Percentiles rank a stretch among this genome's conserved stretches.
Conservation (phyloP, 2,113 vertebrate genomes). For the Gadus chalcogrammus region DNA sequence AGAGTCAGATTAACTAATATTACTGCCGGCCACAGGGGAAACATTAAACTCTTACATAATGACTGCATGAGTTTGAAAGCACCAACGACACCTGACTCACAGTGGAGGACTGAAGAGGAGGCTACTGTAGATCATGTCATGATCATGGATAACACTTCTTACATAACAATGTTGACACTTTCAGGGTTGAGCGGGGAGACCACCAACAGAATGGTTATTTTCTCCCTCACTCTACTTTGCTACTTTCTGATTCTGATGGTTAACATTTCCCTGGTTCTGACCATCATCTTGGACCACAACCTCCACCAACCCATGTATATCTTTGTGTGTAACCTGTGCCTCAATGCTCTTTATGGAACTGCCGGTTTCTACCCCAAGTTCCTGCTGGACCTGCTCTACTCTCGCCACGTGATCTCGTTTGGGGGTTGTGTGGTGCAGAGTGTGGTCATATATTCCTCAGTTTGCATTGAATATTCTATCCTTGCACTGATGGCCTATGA, state of each 20-base stretch:
- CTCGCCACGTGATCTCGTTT: conserved; percentile 10
- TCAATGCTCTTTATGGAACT: conserved; percentile 25
- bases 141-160: background rate
- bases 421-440: conserved; percentile 18
- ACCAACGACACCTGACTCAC: background rate
- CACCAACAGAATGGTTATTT: background rate
- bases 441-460: conserved; percentile 15
- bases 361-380: conserved; percentile 28
- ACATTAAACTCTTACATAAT: background rate
- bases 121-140: background rate
- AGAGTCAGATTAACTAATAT: background rate
- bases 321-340: conserved; percentile 22
- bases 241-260: background rate
- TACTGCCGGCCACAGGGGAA: background rate
- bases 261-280: conserved; percentile 16
- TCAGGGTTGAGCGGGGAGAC: background rate
- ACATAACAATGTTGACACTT: background rate
- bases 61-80: too few species aligned
- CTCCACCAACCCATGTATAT: conserved; percentile 34
- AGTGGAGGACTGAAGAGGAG: background rate
- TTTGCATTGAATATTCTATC: conserved; percentile 11
- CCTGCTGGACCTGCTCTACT: conserved; percentile 4
- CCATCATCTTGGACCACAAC: conserved; percentile 17
- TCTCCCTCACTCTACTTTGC: background rate
- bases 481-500: conserved; percentile 22